Conservation (phyloP, 2,888 invertebrate species). For the Tachystola acroxantha region DNA sequence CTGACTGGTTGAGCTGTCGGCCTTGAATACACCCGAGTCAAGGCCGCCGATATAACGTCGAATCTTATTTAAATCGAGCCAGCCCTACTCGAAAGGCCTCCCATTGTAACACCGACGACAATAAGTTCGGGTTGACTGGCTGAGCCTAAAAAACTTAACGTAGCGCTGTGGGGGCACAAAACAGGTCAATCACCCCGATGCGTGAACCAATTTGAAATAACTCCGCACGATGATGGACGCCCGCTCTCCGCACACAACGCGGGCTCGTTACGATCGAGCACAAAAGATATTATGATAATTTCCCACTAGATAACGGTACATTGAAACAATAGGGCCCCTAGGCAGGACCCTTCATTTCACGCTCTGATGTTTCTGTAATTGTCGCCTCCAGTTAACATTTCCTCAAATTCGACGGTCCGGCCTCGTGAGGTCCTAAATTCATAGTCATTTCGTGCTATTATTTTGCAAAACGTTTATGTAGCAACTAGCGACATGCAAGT, state of each 20-base stretch:
- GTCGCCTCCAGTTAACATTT: constrained; percentile 4
- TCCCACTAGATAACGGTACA: constrained; percentile 12
- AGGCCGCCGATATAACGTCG: constrained; percentile 47
- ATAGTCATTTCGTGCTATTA: neutral
- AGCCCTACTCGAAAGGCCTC: constrained; percentile 42
- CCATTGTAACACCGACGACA: constrained; percentile 54
- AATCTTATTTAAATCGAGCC: constrained; percentile 36
- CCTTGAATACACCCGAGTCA: constrained; percentile 61
- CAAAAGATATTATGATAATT: constrained; percentile 24
- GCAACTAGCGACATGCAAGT: constrained; percentile 2
- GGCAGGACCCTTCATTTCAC: constrained; percentile 8
- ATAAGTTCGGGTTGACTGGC: constrained; percentile 59
- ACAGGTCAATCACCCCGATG: constrained; percentile 57
- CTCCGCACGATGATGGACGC: constrained; percentile 37
- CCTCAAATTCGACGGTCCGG: neutral
- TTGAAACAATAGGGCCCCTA: constrained; percentile 12
- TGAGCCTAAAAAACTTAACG: constrained; percentile 40
- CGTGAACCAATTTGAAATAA: constrained; percentile 61
- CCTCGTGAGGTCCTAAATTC: neutral
- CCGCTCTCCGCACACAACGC: constrained; percentile 22
- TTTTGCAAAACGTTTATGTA: constrained; percentile 1
- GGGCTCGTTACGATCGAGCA: constrained; percentile 20
- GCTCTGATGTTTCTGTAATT: constrained; percentile 6
- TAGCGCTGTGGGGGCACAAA: constrained; percentile 44
- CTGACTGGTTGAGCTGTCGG: constrained; percentile 33